A percentile compares a stretch with the other conserved stretches of the same genome.
These are phyloP conservation scores for Pogonophryne albipinna DNA, from an alignment of 2,797 vertebrate genomes.

Conservation along the genomic window DNA sequence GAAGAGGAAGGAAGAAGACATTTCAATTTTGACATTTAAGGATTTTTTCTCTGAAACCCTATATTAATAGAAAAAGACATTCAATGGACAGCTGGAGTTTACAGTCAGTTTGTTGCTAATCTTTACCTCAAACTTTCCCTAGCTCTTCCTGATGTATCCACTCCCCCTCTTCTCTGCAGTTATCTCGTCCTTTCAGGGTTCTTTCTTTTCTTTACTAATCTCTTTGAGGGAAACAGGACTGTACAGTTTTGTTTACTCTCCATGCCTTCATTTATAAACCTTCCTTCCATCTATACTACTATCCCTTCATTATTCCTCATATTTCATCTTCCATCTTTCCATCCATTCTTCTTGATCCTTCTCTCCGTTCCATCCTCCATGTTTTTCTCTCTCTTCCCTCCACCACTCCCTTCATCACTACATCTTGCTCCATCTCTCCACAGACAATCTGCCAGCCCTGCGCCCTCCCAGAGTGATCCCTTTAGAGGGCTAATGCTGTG, in stretches of 20 bases:
- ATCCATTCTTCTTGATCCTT: slow-evolving; percentile 16
- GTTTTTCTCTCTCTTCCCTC: slow-evolving; percentile 27
- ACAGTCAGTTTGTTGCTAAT: neutral
- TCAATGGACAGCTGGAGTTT: neutral
- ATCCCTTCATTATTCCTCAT: slow-evolving; percentile 15
- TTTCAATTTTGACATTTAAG: no score
- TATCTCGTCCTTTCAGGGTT: slow-evolving; percentile 4
- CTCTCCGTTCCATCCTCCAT: slow-evolving; percentile 22
- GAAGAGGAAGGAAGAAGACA: neutral
- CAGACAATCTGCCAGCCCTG: slow-evolving; percentile 51
- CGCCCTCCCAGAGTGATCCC: slow-evolving; percentile 76
- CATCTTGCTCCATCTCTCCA: slow-evolving; percentile 56
- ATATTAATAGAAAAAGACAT: slow-evolving; percentile 3
- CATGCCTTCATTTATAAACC: neutral
- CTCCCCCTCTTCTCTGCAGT: neutral
- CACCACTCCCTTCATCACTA: slow-evolving; percentile 45
- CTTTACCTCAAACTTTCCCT: slow-evolving; percentile 11
- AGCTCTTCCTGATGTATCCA: slow-evolving; percentile 2
- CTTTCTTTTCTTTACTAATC: neutral
- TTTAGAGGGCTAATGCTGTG: slow-evolving; percentile 84
- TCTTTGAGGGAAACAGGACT: slow-evolving; percentile 25
- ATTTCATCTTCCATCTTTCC: slow-evolving; percentile 24
- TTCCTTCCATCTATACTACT: slow-evolving; percentile 1
- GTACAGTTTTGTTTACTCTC: slow-evolving; percentile 13
- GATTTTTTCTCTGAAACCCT: neutral